Percentiles rank a stretch among this genome's conserved stretches.
Conservation (phyloP, 2,888 invertebrate species). For the Andrena dorsata region DNA sequence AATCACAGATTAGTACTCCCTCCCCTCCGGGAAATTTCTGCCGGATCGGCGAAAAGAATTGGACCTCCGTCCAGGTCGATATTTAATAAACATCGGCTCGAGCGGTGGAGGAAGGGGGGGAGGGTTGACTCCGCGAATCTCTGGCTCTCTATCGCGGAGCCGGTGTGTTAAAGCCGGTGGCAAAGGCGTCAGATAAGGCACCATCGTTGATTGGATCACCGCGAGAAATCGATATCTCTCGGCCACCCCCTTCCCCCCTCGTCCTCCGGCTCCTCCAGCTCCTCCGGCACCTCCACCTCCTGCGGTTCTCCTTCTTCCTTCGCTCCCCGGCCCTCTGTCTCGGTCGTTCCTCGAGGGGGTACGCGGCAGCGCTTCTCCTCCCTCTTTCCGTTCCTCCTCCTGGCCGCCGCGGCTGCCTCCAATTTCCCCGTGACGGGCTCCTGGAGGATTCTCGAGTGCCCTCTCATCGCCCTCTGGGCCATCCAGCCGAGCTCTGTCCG, state of each 20-base stretch:
- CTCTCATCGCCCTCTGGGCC: conserved; percentile 83
- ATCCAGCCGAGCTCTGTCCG: conserved; percentile 84
- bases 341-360: conserved; percentile 59
- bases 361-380: conserved; percentile 26
- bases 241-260: conserved; percentile 56
- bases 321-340: conserved; percentile 53
- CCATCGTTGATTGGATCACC: conserved; percentile 84
- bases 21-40: neutral
- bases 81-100: conserved; percentile 10
- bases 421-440: conserved; percentile 83
- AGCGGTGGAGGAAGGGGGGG: neutral
- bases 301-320: conserved; percentile 20
- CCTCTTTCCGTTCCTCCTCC: conserved; percentile 64
- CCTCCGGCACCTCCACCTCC: neutral
- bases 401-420: conserved; percentile 77
- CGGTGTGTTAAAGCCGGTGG: conserved; percentile 63
- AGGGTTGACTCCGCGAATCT: neutral
- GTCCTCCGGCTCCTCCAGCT: conserved; percentile 46
- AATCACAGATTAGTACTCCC: neutral
- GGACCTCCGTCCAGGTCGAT: neutral
- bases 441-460: conserved; percentile 84
- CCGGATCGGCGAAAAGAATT: conserved; percentile 4
- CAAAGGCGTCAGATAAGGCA: conserved; percentile 81
- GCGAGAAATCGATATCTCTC: conserved; percentile 83
- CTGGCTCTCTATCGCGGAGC: conserved; percentile 25